phyloP scores from a whole-genome alignment of 2,888 invertebrate species.

The Carterocephalus palaemon region DNA sequence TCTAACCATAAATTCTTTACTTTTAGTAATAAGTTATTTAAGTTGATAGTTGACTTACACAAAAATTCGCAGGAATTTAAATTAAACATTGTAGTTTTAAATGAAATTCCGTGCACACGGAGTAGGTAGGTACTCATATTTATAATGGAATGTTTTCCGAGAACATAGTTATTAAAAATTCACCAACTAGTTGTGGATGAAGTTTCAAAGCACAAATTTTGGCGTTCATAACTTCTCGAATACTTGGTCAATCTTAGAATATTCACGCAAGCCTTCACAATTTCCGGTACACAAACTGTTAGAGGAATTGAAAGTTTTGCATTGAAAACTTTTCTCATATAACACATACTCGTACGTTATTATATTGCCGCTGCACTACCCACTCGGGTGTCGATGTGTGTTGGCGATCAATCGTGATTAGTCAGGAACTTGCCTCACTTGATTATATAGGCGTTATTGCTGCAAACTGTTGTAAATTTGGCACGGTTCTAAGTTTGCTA shows the following conservation, averaged over 20 bases:
- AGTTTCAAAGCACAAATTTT: slow-evolving; percentile 21
- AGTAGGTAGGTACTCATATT: no score
- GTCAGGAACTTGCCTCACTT: slow-evolving; percentile 15
- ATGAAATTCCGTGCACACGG: no score
- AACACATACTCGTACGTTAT: slow-evolving; percentile 17
- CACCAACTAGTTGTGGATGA: slow-evolving; percentile 10
- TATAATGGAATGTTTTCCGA: not conserved
- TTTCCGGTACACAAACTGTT: slow-evolving; percentile 20
- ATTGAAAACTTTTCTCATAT: slow-evolving; percentile 24
- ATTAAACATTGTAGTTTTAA: no score
- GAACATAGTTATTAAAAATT: slow-evolving; percentile 14
- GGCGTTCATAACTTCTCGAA: slow-evolving; percentile 12
- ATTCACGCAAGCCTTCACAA: slow-evolving; percentile 23
- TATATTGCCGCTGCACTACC: slow-evolving; percentile 11
- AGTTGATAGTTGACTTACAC: no score
- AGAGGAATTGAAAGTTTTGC: slow-evolving; percentile 19
- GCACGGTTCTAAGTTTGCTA: slow-evolving; percentile 11
- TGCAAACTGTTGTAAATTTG: slow-evolving; percentile 11
- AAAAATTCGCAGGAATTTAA: no score
- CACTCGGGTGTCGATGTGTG: slow-evolving; percentile 11
- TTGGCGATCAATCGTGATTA: slow-evolving; percentile 22
- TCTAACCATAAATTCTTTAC: no score
- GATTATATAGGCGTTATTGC: slow-evolving; percentile 22
- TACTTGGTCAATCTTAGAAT: slow-evolving; percentile 22
- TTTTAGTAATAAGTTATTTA: no score